phyloP scores from a whole-genome alignment of 2,113 vertebrate genomes.

The Agelaius tricolor region DNA sequence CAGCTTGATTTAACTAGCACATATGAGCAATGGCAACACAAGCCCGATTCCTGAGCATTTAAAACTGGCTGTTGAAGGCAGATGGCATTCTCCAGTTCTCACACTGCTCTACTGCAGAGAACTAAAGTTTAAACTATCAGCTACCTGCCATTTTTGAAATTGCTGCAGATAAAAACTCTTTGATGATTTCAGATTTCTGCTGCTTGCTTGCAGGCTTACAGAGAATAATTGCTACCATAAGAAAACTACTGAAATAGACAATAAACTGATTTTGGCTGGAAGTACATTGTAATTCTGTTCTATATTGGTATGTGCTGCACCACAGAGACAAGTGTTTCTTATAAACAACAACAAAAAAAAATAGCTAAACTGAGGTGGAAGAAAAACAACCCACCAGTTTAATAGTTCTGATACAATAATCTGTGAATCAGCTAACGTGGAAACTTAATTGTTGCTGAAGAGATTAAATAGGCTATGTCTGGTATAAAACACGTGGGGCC shows the following conservation, averaged over 20 bases:
- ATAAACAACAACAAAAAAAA: slow-evolving; percentile 73
- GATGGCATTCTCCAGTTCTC: slow-evolving; percentile 75
- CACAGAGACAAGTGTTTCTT: slow-evolving; percentile 76
- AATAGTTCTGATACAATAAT: slow-evolving; percentile 71
- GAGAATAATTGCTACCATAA: slow-evolving; percentile 82
- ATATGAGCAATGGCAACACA: slow-evolving; percentile 9
- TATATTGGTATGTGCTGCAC: slow-evolving; percentile 75
- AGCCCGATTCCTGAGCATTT: slow-evolving; percentile 62
- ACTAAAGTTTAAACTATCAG: slow-evolving; percentile 79
- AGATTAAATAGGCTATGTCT: slow-evolving; percentile 65
- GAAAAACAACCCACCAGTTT: slow-evolving; percentile 54
- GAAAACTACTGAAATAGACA: slow-evolving; percentile 81
- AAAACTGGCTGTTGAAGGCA: slow-evolving; percentile 74
- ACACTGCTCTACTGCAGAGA: slow-evolving; percentile 73
- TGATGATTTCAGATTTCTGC: slow-evolving; percentile 82
- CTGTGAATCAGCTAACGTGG: slow-evolving; percentile 51
- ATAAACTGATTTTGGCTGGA: slow-evolving; percentile 81
- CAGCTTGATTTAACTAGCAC: not conserved
- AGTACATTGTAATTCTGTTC: slow-evolving; percentile 80
- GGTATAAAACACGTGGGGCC: slow-evolving; percentile 25
- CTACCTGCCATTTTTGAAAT: slow-evolving; percentile 83
- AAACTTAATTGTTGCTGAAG: slow-evolving; percentile 73
- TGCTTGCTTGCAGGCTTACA: slow-evolving; percentile 79
- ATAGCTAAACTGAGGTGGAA: slow-evolving; percentile 37
- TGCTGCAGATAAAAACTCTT: slow-evolving; percentile 81